Base-by-base conservation (phyloP, 2,113 vertebrate species). In the Python bivittatus region DNA sequence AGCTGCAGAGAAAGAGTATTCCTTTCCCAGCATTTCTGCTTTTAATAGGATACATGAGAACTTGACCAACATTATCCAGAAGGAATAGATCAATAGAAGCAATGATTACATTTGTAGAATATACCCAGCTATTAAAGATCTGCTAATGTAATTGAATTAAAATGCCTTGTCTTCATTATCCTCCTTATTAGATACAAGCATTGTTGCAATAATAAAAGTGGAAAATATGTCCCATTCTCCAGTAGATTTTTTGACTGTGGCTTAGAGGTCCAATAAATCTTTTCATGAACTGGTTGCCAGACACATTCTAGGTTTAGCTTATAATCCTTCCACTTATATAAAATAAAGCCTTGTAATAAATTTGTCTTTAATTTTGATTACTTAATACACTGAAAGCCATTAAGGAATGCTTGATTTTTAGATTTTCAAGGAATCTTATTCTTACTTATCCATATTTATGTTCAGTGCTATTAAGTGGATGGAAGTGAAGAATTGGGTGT, bases 1-100 rank as follows among this genome's bases (percentile, higher is more conserved):
- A 56, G 17, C 88, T 89, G 92, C 20, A 0, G 6, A 23, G 27
- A 38, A 79, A 17, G 86, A 90, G 94, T 54, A 27, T 91, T 93
- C 92, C 22, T 79, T 79, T 42, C 72, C 72, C 4, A 0, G 64
- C 38, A 91, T 83, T 0, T 0, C 54, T 86, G 94, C 86, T 95
- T 92, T 93, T 95, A 95, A 93, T 87, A 93, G 84, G 52, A 48
- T 53, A 83, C 20, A 25, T 84, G 54, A 38, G 90, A 91, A 8
- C 0, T 90, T 94, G 88, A 93, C 93, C 94, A 88, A 92, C 10
- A 0, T 0, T 0, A 91, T 91, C 83, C 3, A 0, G 57, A 0
- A 6, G 1, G 42, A 0, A 6, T 1, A 53, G 56, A 56, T 25
- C 52, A 56, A 52, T 17, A 54, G 29, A n/a, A 64, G 10, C n/a